Evolutionary conservation across 2,113 vertebrate species (phyloP).

Genomic region (Entelurus aequoreus): DNA sequence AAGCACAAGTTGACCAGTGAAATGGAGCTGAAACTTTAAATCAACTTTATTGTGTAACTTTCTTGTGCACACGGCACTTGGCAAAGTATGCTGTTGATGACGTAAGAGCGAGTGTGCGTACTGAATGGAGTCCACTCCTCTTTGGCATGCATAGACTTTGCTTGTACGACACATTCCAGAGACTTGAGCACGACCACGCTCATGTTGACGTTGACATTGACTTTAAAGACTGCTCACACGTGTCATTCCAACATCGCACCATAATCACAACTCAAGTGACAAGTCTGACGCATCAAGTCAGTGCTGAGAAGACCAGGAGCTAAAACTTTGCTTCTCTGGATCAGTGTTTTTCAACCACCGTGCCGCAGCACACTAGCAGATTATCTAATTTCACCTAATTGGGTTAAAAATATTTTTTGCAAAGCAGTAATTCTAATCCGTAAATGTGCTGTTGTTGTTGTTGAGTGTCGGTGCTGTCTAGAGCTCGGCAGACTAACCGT

Average conservation of each 20-base stretch:
- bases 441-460: too few relatives aligned
- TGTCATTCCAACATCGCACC: slow-evolving; percentile 14
- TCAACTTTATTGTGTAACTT: slow-evolving; percentile 57
- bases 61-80: slow-evolving; percentile 50
- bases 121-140: slow-evolving; percentile 49
- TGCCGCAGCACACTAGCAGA: too few relatives aligned
- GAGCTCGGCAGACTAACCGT: too few relatives aligned
- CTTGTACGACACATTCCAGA: slow-evolving; percentile 49
- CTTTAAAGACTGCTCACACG: slow-evolving; percentile 33
- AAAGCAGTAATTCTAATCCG: too few relatives aligned
- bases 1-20: slow-evolving; percentile 8
- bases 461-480: too few relatives aligned
- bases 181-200: slow-evolving; percentile 38
- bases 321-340: slow-evolving; percentile 23
- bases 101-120: slow-evolving; percentile 60
- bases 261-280: background rate
- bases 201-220: slow-evolving; percentile 39
- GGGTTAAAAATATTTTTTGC: too few relatives aligned
- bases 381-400: too few relatives aligned
- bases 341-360: background rate
- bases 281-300: slow-evolving; percentile 2
- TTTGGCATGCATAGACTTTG: slow-evolving; percentile 75
- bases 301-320: slow-evolving; percentile 11
- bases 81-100: slow-evolving; percentile 45
- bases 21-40: slow-evolving; percentile 36